Conservation (phyloP, 2,888 invertebrate genomes). For the Saturnia japonica region DNA sequence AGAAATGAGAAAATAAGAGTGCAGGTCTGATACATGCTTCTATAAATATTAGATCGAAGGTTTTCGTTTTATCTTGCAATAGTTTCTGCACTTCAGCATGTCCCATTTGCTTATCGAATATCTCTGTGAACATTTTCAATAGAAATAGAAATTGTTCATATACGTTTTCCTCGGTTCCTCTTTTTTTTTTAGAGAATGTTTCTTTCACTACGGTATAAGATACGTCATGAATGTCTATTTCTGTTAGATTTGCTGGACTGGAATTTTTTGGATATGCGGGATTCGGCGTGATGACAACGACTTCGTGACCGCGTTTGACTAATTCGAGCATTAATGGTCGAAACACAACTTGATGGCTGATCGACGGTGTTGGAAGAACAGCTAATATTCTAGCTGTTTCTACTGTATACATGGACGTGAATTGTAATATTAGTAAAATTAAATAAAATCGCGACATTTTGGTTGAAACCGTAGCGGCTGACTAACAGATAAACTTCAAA, state of each 20-base stretch:
- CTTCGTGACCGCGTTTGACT: constrained; percentile 59
- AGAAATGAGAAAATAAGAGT: constrained; percentile 39
- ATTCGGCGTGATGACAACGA: constrained; percentile 59
- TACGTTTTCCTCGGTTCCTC: constrained; percentile 27
- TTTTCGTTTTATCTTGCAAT: constrained; percentile 30
- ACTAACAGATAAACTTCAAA: neutral
- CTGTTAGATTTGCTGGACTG: constrained; percentile 49
- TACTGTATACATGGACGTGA: neutral
- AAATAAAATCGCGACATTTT: neutral
- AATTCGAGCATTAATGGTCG: constrained; percentile 56
- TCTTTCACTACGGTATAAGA: too few relatives aligned
- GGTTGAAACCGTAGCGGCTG: neutral
- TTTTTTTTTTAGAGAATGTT: too few relatives aligned
- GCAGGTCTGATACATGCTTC: constrained; percentile 39
- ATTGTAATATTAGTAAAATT: neutral
- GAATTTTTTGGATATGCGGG: constrained; percentile 46
- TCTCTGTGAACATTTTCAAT: constrained; percentile 20
- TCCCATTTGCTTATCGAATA: constrained; percentile 34
- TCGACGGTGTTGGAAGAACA: constrained; percentile 51
- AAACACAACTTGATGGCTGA: constrained; percentile 65
- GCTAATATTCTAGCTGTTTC: constrained; percentile 55
- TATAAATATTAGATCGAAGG: constrained; percentile 48
- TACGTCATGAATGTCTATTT: constrained; percentile 54
- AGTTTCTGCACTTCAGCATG: constrained; percentile 36
- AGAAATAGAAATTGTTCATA: constrained; percentile 25